Evolutionary conservation across 1,140 invertebrate genomes (phyloP), one percentile per base, ranked within the genome.

Genomic region (Bacillus rossius): DNA sequence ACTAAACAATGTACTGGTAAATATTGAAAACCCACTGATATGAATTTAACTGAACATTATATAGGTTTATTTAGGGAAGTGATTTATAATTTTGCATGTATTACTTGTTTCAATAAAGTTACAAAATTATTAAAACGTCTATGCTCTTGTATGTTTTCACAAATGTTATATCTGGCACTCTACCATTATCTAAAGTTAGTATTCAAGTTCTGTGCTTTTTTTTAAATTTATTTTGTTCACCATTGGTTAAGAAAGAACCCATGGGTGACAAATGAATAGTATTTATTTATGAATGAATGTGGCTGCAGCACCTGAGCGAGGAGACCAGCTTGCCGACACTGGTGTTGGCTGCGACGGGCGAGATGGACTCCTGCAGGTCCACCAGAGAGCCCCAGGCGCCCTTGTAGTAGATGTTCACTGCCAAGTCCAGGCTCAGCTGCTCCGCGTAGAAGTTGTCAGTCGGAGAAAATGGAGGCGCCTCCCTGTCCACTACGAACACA

Each of bases 381-480:
- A n/a, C n/a, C 8, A 54, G 25, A 10, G 8, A n/a, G 5, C 56
- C 56, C 56, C 56, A 57, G 2, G 7, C 45, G 16, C 37, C 76
- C 64, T 79, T 66, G 40, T 68, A 65, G 54, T 70, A 77, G 20
- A 84, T 71, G 67, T 84, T 84, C 64, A 79, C 73, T 16, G 76
- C 70, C 23, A 85, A 65, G 66, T 85, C 80, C 59, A 71, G 51
- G 19, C 40, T 22, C 42, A 71, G 16, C 14, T 60, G 61, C 25
- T 50, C 14, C 1, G 19, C 8, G 19, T 62, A 62, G 3, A 51
- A 48, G 13, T 38, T 25, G 13, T 55, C n/a, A n/a, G 34, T 1
- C 10, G 45, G 3, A 16, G 22, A 17, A 26, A 62, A 62, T 13
- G 17, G 1, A 3, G 61, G 61, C 5, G 59, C 51, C 5, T 14